Evolutionary conservation across 2,113 vertebrate genomes (phyloP).

Genomic region (Aspidoscelis tigris): DNA sequence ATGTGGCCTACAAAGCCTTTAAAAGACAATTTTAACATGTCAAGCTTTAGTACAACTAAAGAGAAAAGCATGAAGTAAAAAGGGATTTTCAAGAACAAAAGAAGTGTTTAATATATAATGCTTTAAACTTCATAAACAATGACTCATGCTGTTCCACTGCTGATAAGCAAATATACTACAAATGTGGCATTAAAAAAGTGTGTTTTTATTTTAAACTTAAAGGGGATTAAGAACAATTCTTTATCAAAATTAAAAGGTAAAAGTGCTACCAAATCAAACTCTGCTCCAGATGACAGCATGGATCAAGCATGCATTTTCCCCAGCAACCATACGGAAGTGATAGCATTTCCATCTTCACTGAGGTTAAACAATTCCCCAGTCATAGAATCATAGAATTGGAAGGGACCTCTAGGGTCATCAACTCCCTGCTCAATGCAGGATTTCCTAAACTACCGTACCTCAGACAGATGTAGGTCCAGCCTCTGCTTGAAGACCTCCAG

Average conservation of each 20-base stretch:
- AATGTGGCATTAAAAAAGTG: conserved; percentile 53
- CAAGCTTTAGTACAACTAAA: conserved; percentile 6
- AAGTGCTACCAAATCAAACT: too few relatives aligned
- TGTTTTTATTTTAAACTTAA: conserved; percentile 27
- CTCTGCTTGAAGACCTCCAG: too few relatives aligned
- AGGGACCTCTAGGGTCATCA: too few relatives aligned
- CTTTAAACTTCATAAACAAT: conserved; percentile 53
- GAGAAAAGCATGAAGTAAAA: conserved; percentile 5
- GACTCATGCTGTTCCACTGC: conserved; percentile 39
- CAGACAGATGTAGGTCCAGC: too few relatives aligned
- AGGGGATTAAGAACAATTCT: conserved; percentile 16
- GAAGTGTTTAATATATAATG: conserved; percentile 22
- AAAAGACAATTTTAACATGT: conserved; percentile 25
- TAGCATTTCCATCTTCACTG: too few relatives aligned
- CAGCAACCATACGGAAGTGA: too few relatives aligned
- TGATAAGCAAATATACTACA: conserved; percentile 51
- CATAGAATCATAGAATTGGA: too few relatives aligned
- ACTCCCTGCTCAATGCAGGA: too few relatives aligned
- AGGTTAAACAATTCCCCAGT: too few relatives aligned
- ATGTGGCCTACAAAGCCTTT: neutral
- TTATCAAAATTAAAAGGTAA: too few relatives aligned
- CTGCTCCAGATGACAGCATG: neutral
- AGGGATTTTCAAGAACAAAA: conserved; percentile 20
- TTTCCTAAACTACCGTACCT: too few relatives aligned
- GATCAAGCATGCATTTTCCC: too few relatives aligned